A percentile compares a stretch with the other conserved stretches of the same genome.
Evolutionary conservation across 2,113 vertebrate genomes (phyloP).

Genomic region (Aptenodytes patagonicus): DNA sequence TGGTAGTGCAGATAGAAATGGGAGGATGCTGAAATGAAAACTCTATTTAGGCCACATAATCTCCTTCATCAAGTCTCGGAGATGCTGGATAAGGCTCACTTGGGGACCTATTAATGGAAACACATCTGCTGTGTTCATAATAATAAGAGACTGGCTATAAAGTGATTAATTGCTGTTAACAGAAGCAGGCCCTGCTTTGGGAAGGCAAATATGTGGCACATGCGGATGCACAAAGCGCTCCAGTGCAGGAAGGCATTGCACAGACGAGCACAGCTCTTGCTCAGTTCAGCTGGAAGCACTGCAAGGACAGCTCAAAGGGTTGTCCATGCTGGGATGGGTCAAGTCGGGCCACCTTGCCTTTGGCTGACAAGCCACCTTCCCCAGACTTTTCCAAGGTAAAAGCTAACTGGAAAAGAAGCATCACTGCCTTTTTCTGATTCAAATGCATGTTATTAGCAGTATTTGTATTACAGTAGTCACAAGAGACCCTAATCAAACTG

Average conservation of each 20-base stretch:
- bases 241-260: not conserved
- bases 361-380: not conserved
- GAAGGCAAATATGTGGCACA: not conserved
- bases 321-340: not conserved
- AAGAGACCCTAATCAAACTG: constrained; percentile 43
- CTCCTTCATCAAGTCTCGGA: constrained; percentile 41
- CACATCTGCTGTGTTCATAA: constrained; percentile 32
- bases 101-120: constrained; percentile 50
- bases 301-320: not conserved
- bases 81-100: constrained; percentile 42
- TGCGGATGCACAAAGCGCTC: not conserved
- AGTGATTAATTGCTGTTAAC: constrained; percentile 51
- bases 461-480: not conserved
- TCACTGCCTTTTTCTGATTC: not conserved
- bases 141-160: constrained; percentile 3
- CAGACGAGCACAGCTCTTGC: not conserved
- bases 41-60: constrained; percentile 42
- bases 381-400: not conserved
- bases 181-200: constrained; percentile 5
- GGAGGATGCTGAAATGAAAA: constrained; percentile 29
- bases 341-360: not conserved
- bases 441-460: constrained; percentile 5
- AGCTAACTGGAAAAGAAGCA: not conserved
- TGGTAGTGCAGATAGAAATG: not conserved
- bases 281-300: not conserved